Evolutionary conservation across 2,113 vertebrate genomes (phyloP).

Genomic region (Mugil cephalus): DNA sequence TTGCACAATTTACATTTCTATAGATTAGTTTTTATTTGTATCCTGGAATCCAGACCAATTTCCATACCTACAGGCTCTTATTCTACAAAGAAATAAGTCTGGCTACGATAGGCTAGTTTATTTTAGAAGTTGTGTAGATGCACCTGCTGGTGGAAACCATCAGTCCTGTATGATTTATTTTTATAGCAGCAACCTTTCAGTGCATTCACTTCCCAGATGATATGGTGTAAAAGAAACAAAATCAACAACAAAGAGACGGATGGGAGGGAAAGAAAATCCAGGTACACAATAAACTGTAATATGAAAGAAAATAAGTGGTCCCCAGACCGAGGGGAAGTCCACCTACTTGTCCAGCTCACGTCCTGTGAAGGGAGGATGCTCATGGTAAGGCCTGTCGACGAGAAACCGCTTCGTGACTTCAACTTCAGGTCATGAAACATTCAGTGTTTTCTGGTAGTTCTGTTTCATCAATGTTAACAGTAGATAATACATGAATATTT

Average conservation of each 20-base stretch:
- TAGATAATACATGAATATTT: too few species aligned
- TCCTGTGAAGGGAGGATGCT: background rate
- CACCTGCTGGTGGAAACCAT: background rate
- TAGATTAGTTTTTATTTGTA: too few species aligned
- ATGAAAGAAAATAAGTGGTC: background rate
- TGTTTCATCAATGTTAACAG: background rate
- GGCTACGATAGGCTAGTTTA: too few species aligned
- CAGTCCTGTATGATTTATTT: background rate
- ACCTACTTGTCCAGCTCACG: conserved; percentile 7
- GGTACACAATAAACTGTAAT: conserved; percentile 28
- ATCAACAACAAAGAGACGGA: conserved; percentile 3
- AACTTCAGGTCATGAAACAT: too few species aligned
- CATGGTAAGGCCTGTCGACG: background rate
- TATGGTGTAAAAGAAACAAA: background rate
- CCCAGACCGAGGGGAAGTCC: background rate
- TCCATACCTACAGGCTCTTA: too few species aligned
- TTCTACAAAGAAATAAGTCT: too few species aligned
- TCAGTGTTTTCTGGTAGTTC: too few species aligned
- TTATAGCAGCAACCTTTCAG: background rate
- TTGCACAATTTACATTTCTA: too few species aligned
- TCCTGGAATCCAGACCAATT: too few species aligned
- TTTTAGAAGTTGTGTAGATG: too few species aligned
- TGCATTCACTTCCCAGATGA: conserved; percentile 15
- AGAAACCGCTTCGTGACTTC: background rate
- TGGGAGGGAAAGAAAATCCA: background rate